These are phyloP conservation scores for Ladona fulva DNA, from an alignment of 1,140 invertebrate species.

Conservation along the genomic window DNA sequence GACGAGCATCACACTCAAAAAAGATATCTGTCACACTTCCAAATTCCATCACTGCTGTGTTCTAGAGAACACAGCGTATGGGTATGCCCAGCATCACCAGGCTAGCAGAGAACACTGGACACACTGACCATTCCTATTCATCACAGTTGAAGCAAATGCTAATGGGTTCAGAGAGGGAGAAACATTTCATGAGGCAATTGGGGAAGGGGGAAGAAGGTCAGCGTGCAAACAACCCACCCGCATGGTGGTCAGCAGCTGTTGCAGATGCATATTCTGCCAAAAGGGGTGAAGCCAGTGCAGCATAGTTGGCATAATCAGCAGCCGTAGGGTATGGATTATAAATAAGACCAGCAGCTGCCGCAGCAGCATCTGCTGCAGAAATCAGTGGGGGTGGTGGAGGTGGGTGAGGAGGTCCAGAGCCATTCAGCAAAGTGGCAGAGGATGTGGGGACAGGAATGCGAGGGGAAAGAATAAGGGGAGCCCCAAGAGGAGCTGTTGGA, in stretches of 20 bases:
- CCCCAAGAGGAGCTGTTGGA: constrained; percentile 59
- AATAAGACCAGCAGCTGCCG: constrained; percentile 52
- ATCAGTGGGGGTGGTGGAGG: constrained; percentile 45
- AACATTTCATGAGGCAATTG: neutral
- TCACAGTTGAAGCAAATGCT: neutral
- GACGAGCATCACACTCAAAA: neutral
- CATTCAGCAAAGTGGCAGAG: constrained; percentile 59
- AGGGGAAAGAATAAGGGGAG: constrained; percentile 79
- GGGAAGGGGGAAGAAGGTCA: constrained; percentile 31
- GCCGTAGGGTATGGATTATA: constrained; percentile 63
- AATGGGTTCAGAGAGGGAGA: neutral
- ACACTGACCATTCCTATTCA: neutral
- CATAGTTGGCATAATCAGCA: constrained; percentile 75
- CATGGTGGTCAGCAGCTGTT: constrained; percentile 63
- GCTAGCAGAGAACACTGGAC: neutral
- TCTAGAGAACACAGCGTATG: neutral
- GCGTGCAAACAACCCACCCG: constrained; percentile 90
- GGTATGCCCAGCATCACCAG: neutral
- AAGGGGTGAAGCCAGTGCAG: constrained; percentile 70
- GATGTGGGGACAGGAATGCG: constrained; percentile 72
- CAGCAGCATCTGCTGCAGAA: constrained; percentile 51
- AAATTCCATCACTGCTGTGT: neutral
- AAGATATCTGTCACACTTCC: neutral
- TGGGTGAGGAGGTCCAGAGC: constrained; percentile 53
- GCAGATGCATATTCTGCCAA: constrained; percentile 66